A percentile compares a stretch with the other conserved stretches of the same genome.
Evolutionary conservation across 2,888 invertebrate genomes (phyloP).

Genomic region (Steinernema hermaphroditum): DNA sequence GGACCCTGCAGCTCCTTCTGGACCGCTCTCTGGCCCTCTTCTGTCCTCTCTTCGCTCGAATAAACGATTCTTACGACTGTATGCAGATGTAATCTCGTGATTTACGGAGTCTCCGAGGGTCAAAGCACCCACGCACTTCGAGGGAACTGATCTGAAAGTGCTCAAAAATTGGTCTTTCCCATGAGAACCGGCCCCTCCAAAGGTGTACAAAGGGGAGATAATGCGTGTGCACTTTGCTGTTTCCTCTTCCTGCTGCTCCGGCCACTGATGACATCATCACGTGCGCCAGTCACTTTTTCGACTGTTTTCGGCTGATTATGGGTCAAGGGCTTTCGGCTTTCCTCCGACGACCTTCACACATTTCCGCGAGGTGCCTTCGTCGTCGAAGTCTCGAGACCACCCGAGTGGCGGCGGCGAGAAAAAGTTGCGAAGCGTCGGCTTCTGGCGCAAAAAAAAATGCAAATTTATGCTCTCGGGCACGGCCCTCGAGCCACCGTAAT

Average conservation of each 20-base stretch:
- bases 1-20: too few species aligned
- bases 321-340: conserved; percentile 31
- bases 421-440: too few species aligned
- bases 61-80: not conserved
- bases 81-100: conserved; percentile 19
- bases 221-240: conserved; percentile 11
- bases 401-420: too few species aligned
- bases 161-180: too few species aligned
- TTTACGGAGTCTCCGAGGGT: not conserved
- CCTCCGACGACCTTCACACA: conserved; percentile 30
- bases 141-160: too few species aligned
- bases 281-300: conserved; percentile 26
- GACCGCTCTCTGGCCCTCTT: too few species aligned
- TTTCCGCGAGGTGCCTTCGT: too few species aligned
- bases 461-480: not conserved
- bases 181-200: not conserved
- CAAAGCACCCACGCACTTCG: too few species aligned
- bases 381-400: conserved; percentile 7
- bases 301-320: conserved; percentile 25
- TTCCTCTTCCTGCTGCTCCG: not conserved
- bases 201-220: not conserved
- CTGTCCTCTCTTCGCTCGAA: too few species aligned
- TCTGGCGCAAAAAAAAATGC: conserved; percentile 5
- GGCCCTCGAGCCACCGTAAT: conserved; percentile 12
- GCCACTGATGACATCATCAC: conserved; percentile 13